Percentiles rank a stretch among this genome's conserved stretches.
phyloP scores from a whole-genome alignment of 2,113 vertebrate species.

The Equus quagga region DNA sequence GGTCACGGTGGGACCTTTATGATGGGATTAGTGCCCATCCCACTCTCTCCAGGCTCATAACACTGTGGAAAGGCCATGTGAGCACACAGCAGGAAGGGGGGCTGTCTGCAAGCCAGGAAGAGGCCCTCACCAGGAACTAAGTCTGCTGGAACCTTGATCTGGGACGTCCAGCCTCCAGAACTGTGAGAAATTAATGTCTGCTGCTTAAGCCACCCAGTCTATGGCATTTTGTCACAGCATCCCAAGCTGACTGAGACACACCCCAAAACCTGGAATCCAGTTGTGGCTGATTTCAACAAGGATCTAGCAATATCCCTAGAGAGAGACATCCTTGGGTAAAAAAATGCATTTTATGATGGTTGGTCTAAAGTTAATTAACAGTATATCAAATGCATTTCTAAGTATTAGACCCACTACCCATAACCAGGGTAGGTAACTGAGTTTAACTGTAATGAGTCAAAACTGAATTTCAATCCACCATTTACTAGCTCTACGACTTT shows the following conservation, averaged over 20 bases:
- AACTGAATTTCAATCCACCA: neutral
- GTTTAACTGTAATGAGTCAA: constrained; percentile 8
- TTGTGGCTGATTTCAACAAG: neutral
- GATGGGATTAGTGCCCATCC: neutral
- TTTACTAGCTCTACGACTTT: neutral
- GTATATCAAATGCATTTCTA: constrained; percentile 6
- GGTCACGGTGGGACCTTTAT: neutral
- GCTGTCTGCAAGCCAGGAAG: neutral
- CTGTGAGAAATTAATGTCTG: neutral
- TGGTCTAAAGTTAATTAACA: neutral
- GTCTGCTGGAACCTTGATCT: neutral
- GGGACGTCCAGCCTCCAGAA: neutral
- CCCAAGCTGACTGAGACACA: neutral
- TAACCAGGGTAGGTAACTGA: neutral
- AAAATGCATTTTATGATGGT: neutral
- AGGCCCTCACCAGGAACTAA: neutral
- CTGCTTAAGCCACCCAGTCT: neutral
- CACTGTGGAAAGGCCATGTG: neutral
- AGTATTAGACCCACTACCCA: neutral
- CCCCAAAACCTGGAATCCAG: constrained; percentile 10
- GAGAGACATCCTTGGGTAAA: neutral
- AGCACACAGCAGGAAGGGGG: neutral
- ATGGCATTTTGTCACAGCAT: neutral
- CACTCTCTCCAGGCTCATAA: neutral
- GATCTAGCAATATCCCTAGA: neutral